Percentiles rank a stretch among this genome's conserved stretches.
These are phyloP conservation scores for Pipa parva DNA, from an alignment of 2,113 vertebrate genomes.

Conservation along the genomic window DNA sequence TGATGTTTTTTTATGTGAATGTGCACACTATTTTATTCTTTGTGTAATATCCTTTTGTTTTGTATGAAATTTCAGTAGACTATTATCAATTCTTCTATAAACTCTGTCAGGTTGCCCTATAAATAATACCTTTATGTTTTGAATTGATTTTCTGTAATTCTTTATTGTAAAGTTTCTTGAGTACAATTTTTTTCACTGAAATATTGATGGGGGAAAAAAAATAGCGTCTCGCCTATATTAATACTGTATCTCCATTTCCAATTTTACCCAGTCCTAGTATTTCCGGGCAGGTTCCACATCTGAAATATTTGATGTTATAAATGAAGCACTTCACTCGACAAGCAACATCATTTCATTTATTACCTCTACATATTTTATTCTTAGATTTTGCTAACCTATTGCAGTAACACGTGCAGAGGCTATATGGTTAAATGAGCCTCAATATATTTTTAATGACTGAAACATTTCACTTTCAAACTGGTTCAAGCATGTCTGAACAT, in stretches of 20 bases:
- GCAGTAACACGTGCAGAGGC: not conserved
- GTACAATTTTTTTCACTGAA: not conserved
- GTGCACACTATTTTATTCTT: too few relatives aligned
- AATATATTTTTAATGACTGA: not conserved
- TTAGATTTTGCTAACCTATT: not conserved
- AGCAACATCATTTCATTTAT: not conserved
- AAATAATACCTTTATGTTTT: not conserved
- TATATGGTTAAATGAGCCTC: not conserved
- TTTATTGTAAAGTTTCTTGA: not conserved
- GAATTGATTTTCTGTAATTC: not conserved
- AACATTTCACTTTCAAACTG: too few relatives aligned
- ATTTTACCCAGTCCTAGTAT: not conserved
- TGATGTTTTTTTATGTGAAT: too few relatives aligned
- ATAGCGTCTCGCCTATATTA: not conserved
- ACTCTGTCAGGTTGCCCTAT: not conserved
- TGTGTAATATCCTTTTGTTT: too few relatives aligned
- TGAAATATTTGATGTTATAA: not conserved
- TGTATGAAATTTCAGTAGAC: not conserved
- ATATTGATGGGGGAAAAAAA: not conserved
- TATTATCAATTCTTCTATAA: not conserved
- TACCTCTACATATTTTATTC: not conserved
- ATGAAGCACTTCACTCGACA: not conserved
- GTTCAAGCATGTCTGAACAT: too few relatives aligned
- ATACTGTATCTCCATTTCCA: not conserved
- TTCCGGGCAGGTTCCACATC: not conserved